A percentile compares a stretch with the other conserved stretches of the same genome.
Evolutionary conservation across 2,888 invertebrate species (phyloP).

Genomic region (Dryobotodes eremita): DNA sequence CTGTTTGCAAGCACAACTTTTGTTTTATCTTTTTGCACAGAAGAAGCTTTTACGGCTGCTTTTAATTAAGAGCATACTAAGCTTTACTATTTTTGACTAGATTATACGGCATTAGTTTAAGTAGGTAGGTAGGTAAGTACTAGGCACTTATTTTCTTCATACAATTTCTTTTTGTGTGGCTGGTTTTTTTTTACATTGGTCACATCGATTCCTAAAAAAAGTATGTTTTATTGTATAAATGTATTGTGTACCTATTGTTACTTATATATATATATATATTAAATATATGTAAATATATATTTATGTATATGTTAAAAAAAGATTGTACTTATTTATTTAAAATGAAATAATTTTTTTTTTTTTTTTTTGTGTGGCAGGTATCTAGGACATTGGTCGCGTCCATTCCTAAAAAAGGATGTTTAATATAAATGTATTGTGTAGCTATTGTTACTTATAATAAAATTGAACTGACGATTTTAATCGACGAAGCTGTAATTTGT

Average conservation of each 20-base stretch:
- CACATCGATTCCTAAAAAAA: not conserved
- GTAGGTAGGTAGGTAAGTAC: not conserved
- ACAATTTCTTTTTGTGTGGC: not conserved
- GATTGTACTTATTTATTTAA: no score
- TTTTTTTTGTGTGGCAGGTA: not conserved
- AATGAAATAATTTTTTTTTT: no score
- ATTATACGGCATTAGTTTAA: not conserved
- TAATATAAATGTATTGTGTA: not conserved
- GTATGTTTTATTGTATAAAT: not conserved
- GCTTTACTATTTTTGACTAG: not conserved
- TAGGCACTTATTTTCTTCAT: not conserved
- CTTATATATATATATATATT: no score
- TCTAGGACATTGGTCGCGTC: no score
- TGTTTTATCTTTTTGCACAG: slow-evolving; percentile 11
- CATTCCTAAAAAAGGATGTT: no score
- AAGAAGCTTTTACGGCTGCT: slow-evolving; percentile 20
- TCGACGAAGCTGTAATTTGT: not conserved
- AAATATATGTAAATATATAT: no score
- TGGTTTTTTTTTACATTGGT: no score
- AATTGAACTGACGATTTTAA: not conserved
- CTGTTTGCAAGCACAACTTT: slow-evolving; percentile 34
- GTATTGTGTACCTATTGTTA: not conserved
- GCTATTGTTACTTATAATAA: no score
- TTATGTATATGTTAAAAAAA: no score
- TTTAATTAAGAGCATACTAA: slow-evolving; percentile 31